Conservation (phyloP, 2,113 vertebrate genomes). For the Nicator chloris region DNA sequence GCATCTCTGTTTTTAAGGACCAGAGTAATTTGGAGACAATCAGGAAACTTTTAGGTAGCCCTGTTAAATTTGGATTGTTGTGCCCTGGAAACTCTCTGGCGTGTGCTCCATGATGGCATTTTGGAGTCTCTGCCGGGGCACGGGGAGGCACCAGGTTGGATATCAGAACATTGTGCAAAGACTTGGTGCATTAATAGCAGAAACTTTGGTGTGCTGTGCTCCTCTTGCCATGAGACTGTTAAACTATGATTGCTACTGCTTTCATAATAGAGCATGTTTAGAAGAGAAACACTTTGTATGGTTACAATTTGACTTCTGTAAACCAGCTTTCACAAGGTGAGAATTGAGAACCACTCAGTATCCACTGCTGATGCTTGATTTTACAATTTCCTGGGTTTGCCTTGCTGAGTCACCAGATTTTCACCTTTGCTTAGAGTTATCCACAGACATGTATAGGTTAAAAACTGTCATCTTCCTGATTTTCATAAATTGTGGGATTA, state of each 20-base stretch:
- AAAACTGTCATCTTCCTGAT: not conserved
- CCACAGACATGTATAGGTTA: accelerated
- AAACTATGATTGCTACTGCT: not conserved
- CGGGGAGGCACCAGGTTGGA: accelerated
- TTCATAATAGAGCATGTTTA: not conserved
- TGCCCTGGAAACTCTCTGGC: not conserved
- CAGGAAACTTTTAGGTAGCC: not conserved
- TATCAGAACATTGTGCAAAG: not conserved
- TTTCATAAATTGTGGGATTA: not conserved
- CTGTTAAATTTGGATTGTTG: not conserved
- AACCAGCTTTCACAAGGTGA: not conserved
- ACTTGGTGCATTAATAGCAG: not conserved
- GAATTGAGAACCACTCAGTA: no score
- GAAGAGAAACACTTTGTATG: not conserved
- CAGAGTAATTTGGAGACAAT: not conserved
- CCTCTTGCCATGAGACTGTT: not conserved
- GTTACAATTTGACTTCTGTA: not conserved
- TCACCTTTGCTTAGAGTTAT: not conserved
- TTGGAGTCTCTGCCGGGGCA: not conserved
- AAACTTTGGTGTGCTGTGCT: not conserved
- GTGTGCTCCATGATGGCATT: not conserved
- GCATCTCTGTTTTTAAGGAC: not conserved
- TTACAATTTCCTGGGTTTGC: not conserved
- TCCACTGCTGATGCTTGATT: not conserved
- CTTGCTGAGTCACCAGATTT: not conserved